Conservation (phyloP, 2,888 invertebrate species). For the Aphrophora alni region DNA sequence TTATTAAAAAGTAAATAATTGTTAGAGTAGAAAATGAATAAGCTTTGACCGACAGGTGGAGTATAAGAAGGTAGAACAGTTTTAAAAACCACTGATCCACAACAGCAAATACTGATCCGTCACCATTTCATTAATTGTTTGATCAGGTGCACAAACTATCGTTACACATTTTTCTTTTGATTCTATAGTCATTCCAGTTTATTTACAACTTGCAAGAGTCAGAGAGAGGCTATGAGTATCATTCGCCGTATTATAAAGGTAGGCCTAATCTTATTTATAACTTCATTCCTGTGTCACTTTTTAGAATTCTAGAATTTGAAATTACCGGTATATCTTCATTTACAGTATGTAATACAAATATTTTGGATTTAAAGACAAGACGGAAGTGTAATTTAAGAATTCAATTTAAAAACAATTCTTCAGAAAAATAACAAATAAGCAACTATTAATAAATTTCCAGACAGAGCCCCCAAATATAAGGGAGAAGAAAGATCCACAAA, state of each 20-base stretch:
- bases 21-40: neutral
- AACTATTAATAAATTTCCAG: too few species aligned
- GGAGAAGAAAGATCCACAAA: too few species aligned
- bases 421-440: too few species aligned
- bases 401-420: too few species aligned
- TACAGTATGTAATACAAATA: too few species aligned
- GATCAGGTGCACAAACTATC: neutral
- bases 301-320: too few species aligned
- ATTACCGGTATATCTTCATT: too few species aligned
- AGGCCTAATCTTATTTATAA: neutral
- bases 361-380: too few species aligned
- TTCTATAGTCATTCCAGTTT: neutral
- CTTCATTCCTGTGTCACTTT: too few species aligned
- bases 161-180: neutral
- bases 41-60: neutral
- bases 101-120: neutral
- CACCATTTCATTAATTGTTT: neutral
- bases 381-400: too few species aligned
- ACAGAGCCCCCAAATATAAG: too few species aligned
- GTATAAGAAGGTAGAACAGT: neutral
- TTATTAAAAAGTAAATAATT: neutral
- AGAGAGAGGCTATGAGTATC: neutral
- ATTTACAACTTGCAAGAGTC: neutral
- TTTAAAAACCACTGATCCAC: neutral
- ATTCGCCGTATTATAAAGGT: neutral